A percentile compares a stretch with the other conserved stretches of the same genome.
Evolutionary conservation across 2,797 vertebrate species (phyloP).

Genomic region (Poecilia gillii): DNA sequence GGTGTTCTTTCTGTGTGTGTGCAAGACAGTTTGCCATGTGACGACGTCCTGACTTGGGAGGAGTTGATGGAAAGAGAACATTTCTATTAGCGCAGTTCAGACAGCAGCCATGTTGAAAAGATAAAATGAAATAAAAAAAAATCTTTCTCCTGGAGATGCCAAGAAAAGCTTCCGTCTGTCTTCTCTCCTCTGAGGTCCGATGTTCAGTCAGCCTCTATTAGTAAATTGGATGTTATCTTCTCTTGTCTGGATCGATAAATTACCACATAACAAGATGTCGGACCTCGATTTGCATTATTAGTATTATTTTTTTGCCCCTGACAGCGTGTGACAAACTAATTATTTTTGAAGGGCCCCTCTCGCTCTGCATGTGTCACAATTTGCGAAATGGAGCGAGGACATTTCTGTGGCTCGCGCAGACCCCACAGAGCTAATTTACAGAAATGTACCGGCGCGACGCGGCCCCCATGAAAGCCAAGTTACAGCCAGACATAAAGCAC

Average conservation of each 20-base stretch:
- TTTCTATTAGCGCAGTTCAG: slow-evolving; percentile 69
- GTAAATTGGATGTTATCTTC: slow-evolving; percentile 70
- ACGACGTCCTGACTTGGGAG: slow-evolving; percentile 49
- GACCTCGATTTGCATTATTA: slow-evolving; percentile 61
- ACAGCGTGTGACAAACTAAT: slow-evolving; percentile 66
- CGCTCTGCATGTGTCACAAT: slow-evolving; percentile 35
- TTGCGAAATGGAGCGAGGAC: slow-evolving; percentile 42
- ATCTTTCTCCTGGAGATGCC: slow-evolving; percentile 34
- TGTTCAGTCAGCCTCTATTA: slow-evolving; percentile 70
- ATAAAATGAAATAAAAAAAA: slow-evolving; percentile 1
- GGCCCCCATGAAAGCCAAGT: slow-evolving; percentile 28
- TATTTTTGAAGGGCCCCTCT: slow-evolving; percentile 58
- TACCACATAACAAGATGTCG: slow-evolving; percentile 73
- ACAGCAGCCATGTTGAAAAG: slow-evolving; percentile 24
- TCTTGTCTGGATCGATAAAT: slow-evolving; percentile 69
- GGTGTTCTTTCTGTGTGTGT: slow-evolving; percentile 56
- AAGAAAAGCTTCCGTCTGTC: slow-evolving; percentile 10
- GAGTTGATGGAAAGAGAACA: slow-evolving; percentile 53
- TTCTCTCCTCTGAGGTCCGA: slow-evolving; percentile 40
- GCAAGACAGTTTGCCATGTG: slow-evolving; percentile 62
- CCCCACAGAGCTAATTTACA: slow-evolving; percentile 20
- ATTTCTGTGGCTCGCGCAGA: slow-evolving; percentile 38
- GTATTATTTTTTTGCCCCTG: slow-evolving; percentile 22
- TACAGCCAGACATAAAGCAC: slow-evolving; percentile 16
- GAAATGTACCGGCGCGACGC: slow-evolving; percentile 35